Conservation (phyloP, 1,140 invertebrate genomes). For the Latrodectus geometricus region DNA sequence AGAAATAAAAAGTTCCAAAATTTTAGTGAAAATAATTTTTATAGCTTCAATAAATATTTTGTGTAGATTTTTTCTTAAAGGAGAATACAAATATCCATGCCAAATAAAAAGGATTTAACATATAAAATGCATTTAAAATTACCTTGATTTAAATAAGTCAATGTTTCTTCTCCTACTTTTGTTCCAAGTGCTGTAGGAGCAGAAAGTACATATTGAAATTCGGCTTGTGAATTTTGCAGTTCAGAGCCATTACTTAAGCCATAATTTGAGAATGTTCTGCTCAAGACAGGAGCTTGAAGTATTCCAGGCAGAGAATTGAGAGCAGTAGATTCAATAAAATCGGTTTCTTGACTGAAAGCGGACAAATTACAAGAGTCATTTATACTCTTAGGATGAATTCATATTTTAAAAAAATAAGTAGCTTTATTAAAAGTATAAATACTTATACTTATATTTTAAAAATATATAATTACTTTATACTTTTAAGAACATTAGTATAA, state of each 20-base stretch:
- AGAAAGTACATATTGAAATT: conserved; percentile 92
- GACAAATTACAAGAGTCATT: too few species aligned
- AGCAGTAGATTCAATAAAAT: not conserved
- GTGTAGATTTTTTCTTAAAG: too few species aligned
- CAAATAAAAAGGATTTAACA: not conserved
- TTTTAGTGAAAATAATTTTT: too few species aligned
- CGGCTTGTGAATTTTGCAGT: not conserved
- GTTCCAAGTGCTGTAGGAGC: conserved; percentile 96
- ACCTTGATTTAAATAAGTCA: conserved; percentile 95
- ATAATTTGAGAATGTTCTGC: not conserved
- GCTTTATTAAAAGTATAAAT: too few species aligned
- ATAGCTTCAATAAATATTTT: too few species aligned
- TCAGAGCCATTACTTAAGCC: conserved; percentile 33
- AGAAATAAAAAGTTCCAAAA: too few species aligned
- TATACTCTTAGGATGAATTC: too few species aligned
- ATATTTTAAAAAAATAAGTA: too few species aligned
- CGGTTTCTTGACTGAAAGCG: not conserved
- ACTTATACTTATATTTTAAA: too few species aligned
- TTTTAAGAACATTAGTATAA: too few species aligned
- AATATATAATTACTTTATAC: too few species aligned
- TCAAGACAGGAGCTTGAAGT: conserved; percentile 5
- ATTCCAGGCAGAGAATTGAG: not conserved
- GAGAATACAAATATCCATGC: too few species aligned
- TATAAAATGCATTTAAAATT: not conserved
- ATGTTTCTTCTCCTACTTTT: conserved; percentile 93